Evolutionary conservation across 2,888 invertebrate genomes (phyloP).

Genomic region (Phasia obesa): DNA sequence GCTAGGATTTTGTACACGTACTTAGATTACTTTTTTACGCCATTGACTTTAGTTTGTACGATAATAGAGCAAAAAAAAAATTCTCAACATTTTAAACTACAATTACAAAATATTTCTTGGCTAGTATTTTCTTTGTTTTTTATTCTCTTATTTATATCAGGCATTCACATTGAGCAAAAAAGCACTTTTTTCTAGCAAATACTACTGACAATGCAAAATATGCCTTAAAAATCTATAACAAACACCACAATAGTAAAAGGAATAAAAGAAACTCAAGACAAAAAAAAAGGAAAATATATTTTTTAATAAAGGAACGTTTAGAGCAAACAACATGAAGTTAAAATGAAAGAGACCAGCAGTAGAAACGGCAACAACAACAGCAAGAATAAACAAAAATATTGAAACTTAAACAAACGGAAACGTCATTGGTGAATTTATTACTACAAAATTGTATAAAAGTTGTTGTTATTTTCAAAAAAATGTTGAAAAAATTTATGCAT

Average conservation of each 20-base stretch:
- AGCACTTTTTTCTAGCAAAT: neutral
- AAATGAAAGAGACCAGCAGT: constrained; percentile 24
- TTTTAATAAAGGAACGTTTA: neutral
- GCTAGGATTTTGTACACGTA: constrained; percentile 11
- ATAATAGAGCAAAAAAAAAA: neutral
- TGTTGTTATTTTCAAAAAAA: constrained; percentile 41
- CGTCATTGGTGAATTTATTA: constrained; percentile 66
- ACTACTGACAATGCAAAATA: constrained; percentile 51
- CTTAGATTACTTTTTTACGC: constrained; percentile 36
- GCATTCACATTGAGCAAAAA: constrained; percentile 3
- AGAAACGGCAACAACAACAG: neutral
- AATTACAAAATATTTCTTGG: constrained; percentile 49
- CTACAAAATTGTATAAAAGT: constrained; percentile 63
- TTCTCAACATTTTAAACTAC: constrained; percentile 35
- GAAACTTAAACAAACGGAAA: constrained; percentile 59
- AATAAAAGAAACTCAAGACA: neutral
- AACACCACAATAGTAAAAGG: constrained; percentile 17
- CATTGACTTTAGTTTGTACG: constrained; percentile 43
- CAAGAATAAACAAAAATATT: neutral
- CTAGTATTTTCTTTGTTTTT: constrained; percentile 2
- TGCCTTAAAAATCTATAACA: constrained; percentile 28
- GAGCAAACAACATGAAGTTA: constrained; percentile 18
- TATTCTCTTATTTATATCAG: neutral
- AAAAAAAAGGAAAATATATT: constrained; percentile 14
- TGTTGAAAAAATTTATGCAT: constrained; percentile 56